phyloP scores from a whole-genome alignment of 2,113 vertebrate genomes.

The Dunckerocampus dactyliophorus region DNA sequence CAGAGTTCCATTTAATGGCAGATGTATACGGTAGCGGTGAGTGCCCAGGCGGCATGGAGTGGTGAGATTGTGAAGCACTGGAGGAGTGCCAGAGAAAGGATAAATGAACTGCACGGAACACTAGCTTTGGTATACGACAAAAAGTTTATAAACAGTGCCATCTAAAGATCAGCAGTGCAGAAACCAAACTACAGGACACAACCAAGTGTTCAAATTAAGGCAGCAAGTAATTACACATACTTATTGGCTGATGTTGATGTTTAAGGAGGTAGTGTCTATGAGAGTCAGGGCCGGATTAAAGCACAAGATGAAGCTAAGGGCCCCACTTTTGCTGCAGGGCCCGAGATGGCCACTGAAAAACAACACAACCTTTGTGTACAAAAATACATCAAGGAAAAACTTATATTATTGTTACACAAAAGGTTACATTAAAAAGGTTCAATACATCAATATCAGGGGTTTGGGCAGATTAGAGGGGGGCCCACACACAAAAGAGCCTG shows the following conservation, averaged over 20 bases:
- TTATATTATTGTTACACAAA: neutral
- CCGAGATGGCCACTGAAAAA: constrained; percentile 14
- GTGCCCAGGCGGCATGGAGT: constrained; percentile 10
- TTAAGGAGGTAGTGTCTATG: too few species aligned
- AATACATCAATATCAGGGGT: too few species aligned
- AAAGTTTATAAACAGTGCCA: neutral
- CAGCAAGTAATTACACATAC: too few species aligned
- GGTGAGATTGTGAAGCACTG: constrained; percentile 28
- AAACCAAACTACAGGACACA: constrained; percentile 15
- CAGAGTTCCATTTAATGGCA: constrained; percentile 40
- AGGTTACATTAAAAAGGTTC: constrained; percentile 3
- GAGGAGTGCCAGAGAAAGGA: constrained; percentile 18
- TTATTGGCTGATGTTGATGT: too few species aligned
- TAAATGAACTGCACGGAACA: constrained; percentile 39
- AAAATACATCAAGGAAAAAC: too few species aligned
- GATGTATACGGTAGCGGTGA: constrained; percentile 16
- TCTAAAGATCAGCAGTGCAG: constrained; percentile 12
- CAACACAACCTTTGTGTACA: neutral
- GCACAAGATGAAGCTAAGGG: too few species aligned
- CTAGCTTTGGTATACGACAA: constrained; percentile 19
- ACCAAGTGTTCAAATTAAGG: constrained; percentile 3
- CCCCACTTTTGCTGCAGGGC: neutral
- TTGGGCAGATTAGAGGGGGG: too few species aligned
- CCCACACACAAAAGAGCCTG: too few species aligned
- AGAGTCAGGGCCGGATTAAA: too few species aligned